Evolutionary conservation across 2,113 vertebrate species (phyloP).

Genomic region (Sporophila hypoxantha): DNA sequence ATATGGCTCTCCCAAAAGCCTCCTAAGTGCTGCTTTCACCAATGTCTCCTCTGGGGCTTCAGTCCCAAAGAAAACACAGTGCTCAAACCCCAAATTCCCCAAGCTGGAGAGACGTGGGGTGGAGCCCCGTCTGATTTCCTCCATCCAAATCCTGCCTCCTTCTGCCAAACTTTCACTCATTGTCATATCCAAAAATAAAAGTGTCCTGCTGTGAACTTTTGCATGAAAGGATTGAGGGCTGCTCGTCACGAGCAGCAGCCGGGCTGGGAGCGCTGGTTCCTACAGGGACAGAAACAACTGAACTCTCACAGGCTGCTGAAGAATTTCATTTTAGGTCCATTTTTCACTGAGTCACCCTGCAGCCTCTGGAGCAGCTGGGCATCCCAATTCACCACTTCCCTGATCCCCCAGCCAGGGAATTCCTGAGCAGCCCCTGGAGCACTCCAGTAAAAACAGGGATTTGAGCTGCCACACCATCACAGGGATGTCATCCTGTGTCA

Average conservation of each 20-base stretch:
- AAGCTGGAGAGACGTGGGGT: not conserved
- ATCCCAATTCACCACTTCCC: not conserved
- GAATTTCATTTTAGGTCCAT: too few species aligned
- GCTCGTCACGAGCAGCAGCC: not conserved
- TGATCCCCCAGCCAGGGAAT: not conserved
- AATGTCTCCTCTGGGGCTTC: not conserved
- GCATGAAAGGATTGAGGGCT: not conserved
- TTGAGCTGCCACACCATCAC: not conserved
- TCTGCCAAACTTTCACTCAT: not conserved
- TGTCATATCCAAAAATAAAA: not conserved
- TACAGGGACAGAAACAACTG: not conserved
- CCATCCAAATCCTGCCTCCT: not conserved
- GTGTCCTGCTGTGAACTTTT: constrained; percentile 1
- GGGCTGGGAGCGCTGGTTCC: not conserved
- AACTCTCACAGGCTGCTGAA: not conserved
- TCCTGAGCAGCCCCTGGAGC: not conserved
- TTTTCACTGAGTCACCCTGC: not conserved
- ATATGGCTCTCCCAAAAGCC: not conserved
- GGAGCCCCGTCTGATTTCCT: not conserved
- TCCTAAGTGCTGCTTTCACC: not conserved
- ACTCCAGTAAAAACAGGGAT: not conserved
- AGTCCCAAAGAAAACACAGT: not conserved
- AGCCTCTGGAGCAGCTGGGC: not conserved
- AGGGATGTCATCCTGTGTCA: fast-evolving
- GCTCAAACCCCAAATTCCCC: not conserved